phyloP scores from a whole-genome alignment of 2,888 invertebrate genomes.

The Eupeodes latifasciatus region DNA sequence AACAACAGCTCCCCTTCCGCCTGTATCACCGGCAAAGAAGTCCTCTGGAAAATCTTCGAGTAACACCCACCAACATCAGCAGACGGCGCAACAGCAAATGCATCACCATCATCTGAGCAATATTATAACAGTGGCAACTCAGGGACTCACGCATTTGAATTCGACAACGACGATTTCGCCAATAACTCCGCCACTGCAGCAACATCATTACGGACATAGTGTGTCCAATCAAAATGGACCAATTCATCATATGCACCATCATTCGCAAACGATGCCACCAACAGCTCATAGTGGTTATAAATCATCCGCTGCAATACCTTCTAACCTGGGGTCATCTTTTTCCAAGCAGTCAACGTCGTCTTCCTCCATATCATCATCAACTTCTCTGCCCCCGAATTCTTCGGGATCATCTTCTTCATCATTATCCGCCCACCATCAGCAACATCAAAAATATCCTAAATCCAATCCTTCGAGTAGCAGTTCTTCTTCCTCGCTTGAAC shows the following conservation, averaged over 20 bases:
- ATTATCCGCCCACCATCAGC: slow-evolving; percentile 68
- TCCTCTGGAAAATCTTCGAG: slow-evolving; percentile 82
- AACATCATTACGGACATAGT: slow-evolving; percentile 60
- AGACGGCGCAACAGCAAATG: slow-evolving; percentile 77
- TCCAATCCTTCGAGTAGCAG: slow-evolving; percentile 48
- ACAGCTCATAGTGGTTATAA: slow-evolving; percentile 68
- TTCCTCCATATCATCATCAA: slow-evolving; percentile 63
- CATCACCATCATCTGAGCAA: slow-evolving; percentile 81
- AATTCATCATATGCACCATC: slow-evolving; percentile 64
- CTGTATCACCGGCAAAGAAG: slow-evolving; percentile 60
- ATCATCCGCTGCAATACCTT: slow-evolving; percentile 43
- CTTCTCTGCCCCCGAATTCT: slow-evolving; percentile 45
- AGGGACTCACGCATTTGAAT: slow-evolving; percentile 83
- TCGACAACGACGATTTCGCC: slow-evolving; percentile 84
- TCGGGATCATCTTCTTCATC: slow-evolving; percentile 37
- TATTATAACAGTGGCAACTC: slow-evolving; percentile 83
- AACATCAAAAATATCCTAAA: slow-evolving; percentile 58
- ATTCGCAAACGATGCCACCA: slow-evolving; percentile 62
- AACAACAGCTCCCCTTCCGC: slow-evolving; percentile 79
- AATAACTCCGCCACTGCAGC: slow-evolving; percentile 81
- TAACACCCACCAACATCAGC: slow-evolving; percentile 70
- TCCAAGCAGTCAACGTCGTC: slow-evolving; percentile 61
- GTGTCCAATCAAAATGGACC: slow-evolving; percentile 62
- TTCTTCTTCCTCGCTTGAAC: slow-evolving; percentile 43
- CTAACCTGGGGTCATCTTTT: slow-evolving; percentile 32